These are phyloP conservation scores for Oophaga sylvatica DNA, from an alignment of 2,797 vertebrate genomes.

Conservation along the genomic window DNA sequence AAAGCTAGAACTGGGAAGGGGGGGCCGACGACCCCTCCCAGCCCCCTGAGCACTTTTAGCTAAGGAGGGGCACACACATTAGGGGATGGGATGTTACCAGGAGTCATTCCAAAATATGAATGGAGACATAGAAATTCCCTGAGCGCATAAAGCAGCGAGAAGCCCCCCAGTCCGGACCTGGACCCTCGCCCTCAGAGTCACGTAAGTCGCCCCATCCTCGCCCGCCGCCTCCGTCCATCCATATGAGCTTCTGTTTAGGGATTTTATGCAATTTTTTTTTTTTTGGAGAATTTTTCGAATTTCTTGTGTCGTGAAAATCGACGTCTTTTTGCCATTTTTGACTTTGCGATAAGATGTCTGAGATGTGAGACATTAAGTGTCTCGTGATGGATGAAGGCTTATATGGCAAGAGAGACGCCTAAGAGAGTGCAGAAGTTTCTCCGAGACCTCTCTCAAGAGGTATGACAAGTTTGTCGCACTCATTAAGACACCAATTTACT, in stretches of 20 bases:
- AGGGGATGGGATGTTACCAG: conserved; percentile 3
- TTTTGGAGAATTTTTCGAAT: not conserved
- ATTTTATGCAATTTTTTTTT: not conserved
- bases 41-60: conserved; percentile 12
- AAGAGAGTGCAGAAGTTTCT: too few species aligned
- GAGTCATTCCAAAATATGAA: conserved; percentile 46
- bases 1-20: not conserved
- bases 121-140: conserved; percentile 9
- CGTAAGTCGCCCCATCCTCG: not conserved
- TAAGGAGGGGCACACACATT: conserved; percentile 27
- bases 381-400: not conserved
- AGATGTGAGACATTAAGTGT: not conserved
- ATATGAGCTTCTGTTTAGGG: not conserved
- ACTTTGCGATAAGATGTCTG: not conserved
- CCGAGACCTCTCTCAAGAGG: too few species aligned
- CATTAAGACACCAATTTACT: too few species aligned
- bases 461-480: too few species aligned
- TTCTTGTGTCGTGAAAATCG: not conserved
- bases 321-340: not conserved
- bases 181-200: not conserved
- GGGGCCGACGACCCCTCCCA: conserved; percentile 40
- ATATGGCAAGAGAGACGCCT: too few species aligned
- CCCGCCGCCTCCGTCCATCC: not conserved
- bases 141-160: not conserved
- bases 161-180: not conserved